phyloP scores from a whole-genome alignment of 2,888 invertebrate species.

The Lasioglossum lativentre region DNA sequence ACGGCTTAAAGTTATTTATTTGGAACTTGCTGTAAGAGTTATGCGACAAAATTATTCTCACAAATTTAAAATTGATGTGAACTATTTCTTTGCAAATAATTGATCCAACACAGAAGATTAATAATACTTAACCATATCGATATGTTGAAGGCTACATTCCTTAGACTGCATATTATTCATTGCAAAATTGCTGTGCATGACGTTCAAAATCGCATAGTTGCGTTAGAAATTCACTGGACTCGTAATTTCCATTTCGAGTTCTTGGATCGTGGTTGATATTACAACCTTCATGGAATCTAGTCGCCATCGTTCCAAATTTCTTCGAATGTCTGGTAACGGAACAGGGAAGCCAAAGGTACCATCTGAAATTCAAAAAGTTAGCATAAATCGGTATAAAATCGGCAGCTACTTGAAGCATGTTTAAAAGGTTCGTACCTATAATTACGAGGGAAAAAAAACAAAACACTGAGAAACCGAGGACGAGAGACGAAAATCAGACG shows the following conservation, averaged over 20 bases:
- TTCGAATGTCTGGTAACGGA: neutral
- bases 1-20: neutral
- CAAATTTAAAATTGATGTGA: neutral
- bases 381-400: neutral
- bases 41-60: neutral
- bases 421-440: neutral
- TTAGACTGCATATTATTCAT: no score
- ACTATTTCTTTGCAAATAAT: no score
- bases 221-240: neutral
- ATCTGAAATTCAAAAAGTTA: neutral
- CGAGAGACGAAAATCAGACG: neutral
- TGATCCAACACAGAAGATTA: no score
- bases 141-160: neutral
- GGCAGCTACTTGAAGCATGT: constrained; percentile 28
- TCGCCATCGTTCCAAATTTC: neutral
- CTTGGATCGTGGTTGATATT: no score
- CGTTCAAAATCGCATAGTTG: neutral
- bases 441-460: neutral
- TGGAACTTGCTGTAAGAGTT: neutral
- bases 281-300: neutral
- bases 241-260: neutral
- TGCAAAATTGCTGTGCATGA: neutral
- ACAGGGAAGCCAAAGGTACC: neutral
- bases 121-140: no score
- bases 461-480: neutral